A percentile compares a stretch with the other conserved stretches of the same genome.
Conservation (phyloP, 2,797 vertebrate genomes). For the Sus cebifrons region DNA sequence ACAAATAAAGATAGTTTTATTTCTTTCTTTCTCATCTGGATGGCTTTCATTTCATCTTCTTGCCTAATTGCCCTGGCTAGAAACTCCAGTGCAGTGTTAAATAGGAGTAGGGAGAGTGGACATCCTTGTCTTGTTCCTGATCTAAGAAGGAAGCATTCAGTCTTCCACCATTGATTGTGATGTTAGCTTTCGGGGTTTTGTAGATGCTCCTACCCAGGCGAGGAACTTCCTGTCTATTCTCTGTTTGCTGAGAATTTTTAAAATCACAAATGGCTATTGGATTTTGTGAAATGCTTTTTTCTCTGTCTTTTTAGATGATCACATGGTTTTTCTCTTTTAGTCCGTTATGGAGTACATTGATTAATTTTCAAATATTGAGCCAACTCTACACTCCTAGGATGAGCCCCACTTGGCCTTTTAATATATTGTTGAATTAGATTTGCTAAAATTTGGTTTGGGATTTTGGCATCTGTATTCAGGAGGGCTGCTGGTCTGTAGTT, state of each 20-base stretch:
- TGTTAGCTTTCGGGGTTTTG: background rate
- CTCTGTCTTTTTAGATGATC: conserved; percentile 22
- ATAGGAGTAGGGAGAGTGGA: background rate
- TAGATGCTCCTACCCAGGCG: background rate
- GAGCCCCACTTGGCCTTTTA: background rate
- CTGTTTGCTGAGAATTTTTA: conserved; percentile 25
- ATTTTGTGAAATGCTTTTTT: conserved; percentile 43
- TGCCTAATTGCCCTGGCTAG: background rate
- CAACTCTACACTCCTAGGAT: background rate
- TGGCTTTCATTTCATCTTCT: conserved; percentile 23
- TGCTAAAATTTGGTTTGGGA: conserved; percentile 53
- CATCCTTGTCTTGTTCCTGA: background rate
- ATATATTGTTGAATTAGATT: conserved; percentile 3
- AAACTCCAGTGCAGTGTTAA: background rate
- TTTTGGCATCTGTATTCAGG: background rate
- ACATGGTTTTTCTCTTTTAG: background rate
- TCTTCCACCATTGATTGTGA: background rate
- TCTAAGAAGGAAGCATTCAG: background rate
- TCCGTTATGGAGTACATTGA: conserved; percentile 1
- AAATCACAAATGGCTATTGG: background rate
- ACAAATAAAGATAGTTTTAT: background rate
- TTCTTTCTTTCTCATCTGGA: conserved; percentile 1
- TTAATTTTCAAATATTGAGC: conserved; percentile 10
- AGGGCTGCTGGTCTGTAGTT: background rate
- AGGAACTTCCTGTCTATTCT: background rate